Evolutionary conservation across 1,140 invertebrate species (phyloP).

Genomic region (Lepeophtheirus salmonis): DNA sequence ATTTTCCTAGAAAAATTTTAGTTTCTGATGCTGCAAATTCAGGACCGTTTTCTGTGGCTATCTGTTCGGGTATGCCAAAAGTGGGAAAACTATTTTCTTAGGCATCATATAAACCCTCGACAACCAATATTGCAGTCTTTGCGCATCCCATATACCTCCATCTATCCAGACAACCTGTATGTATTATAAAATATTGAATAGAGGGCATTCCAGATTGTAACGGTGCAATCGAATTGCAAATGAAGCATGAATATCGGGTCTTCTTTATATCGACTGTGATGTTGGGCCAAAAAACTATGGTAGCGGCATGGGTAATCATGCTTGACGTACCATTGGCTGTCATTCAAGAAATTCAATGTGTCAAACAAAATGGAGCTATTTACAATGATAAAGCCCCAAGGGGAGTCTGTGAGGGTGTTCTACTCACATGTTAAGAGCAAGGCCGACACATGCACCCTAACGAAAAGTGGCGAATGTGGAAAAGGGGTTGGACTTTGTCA

Average conservation of each 20-base stretch:
- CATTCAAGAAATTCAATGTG: too few species aligned
- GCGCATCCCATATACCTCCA: background rate
- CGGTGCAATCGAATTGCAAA: background rate
- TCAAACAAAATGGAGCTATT: too few species aligned
- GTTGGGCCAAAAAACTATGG: background rate
- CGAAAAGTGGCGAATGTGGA: too few species aligned
- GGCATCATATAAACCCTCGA: background rate
- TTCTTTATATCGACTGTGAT: background rate
- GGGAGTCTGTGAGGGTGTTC: too few species aligned
- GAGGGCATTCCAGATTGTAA: background rate
- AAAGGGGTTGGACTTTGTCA: too few species aligned
- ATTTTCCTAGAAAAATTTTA: background rate
- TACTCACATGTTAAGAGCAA: too few species aligned
- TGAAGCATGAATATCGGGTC: background rate
- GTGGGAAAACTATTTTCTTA: background rate
- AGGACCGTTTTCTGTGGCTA: background rate
- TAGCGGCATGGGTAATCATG: background rate
- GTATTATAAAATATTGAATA: background rate
- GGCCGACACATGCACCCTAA: too few species aligned
- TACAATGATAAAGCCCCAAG: too few species aligned
- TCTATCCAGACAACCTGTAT: conserved; percentile 1
- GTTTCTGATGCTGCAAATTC: background rate
- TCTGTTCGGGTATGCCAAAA: conserved; percentile 11
- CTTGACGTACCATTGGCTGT: too few species aligned
- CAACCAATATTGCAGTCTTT: background rate